Base-by-base conservation (phyloP, 2,888 invertebrate genomes). In the Stenotaenia linearis region DNA sequence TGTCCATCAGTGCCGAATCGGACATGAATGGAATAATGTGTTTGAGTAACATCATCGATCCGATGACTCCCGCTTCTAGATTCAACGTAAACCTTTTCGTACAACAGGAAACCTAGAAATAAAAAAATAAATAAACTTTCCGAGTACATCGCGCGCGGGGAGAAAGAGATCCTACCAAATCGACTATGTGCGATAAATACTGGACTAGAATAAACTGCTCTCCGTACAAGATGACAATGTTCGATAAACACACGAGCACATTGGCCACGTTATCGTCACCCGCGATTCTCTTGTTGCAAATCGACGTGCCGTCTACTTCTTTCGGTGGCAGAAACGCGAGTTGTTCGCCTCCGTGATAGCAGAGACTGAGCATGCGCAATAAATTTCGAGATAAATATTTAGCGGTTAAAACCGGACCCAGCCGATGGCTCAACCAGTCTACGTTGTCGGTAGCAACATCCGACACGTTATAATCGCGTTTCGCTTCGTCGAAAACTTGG, bases 321-420 rank as follows among this genome's bases (percentile, higher is more conserved):
- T 32, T 28, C 4, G 45, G 25, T 6, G 56, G 15, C 7, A 77
- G 76, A 40, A 79, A 80, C 32, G 50, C 76, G 45, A 82, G 79
- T 74, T 83, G 83, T 82, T 94, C 93, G 84, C 90, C 91, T 0
- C 94, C 95, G 25, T 95, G 91, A 85, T 97, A 98, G 86, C 98
- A 98, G 2, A 98, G 87, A 0, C 96, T 94, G 78, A 98, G 87
- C 94, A 98, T 97, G 84, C 97, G 91, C 12, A 98, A 88, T 82
- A 99, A 89, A 88, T 97, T 97, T 80, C 95, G 90, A 0, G 97
- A 94, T 32, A 98, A 89, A 87, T 95, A 93, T 83, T 94, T 91
- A 56, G 97, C 95, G 0, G 96, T 96, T 28, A 98, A 89, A 75
- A 98, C 95, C 0, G 98, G 98, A 0, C 98, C 98, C 21, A 98